Evolutionary conservation across 2,113 vertebrate species (phyloP).

Genomic region (Prietella phreatophila): DNA sequence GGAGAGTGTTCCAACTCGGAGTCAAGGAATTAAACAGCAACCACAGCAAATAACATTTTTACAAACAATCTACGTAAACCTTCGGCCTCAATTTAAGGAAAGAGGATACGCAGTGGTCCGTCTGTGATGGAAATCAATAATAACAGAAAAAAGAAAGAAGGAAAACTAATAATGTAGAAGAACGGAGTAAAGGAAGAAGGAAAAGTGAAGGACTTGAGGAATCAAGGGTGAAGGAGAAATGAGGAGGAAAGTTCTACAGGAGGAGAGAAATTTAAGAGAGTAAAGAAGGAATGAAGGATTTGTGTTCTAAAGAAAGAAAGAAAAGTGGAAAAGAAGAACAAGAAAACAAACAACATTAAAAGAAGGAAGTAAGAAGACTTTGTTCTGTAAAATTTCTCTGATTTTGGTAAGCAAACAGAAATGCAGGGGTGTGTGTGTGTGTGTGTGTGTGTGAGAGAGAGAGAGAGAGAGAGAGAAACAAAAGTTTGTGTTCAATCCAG

Average conservation of each 20-base stretch:
- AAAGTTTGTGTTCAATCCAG: slow-evolving; percentile 29
- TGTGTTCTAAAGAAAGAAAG: background rate
- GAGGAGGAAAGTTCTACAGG: too few relatives aligned
- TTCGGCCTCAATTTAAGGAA: background rate
- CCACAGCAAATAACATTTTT: background rate
- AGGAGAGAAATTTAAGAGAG: slow-evolving; percentile 37
- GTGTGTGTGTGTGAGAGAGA: background rate
- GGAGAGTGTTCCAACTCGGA: background rate
- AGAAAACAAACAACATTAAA: background rate
- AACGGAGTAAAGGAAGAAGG: background rate
- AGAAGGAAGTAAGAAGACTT: background rate
- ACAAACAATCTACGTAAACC: background rate
- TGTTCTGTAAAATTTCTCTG: background rate
- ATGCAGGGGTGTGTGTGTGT: slow-evolving; percentile 15
- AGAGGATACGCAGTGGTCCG: background rate
- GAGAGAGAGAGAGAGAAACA: too few relatives aligned
- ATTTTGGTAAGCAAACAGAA: slow-evolving; percentile 3
- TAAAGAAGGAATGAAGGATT: slow-evolving; percentile 3
- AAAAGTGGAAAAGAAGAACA: background rate
- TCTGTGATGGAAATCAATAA: background rate
- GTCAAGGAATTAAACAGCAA: background rate
- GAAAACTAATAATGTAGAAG: background rate
- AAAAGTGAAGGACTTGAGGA: background rate
- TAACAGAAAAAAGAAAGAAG: background rate
- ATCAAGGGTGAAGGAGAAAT: too few relatives aligned